Base-by-base conservation (phyloP, 2,113 vertebrate species). In the Aldabrachelys gigantea region DNA sequence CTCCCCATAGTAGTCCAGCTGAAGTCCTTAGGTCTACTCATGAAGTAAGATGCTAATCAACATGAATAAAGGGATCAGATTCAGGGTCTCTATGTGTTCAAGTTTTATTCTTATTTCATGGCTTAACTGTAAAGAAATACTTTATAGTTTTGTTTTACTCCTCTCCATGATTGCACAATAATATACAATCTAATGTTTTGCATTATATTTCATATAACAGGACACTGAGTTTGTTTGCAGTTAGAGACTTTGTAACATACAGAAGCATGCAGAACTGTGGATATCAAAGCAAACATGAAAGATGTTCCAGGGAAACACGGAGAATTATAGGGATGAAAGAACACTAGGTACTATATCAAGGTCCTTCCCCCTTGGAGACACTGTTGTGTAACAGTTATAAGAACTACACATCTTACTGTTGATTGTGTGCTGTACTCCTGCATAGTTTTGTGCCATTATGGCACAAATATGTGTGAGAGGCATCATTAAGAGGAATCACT, bases 191-290 rank as follows among this genome's bases (percentile, higher is more conserved):
- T 2, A 44, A 80, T 56, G 17, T 53, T 92, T 83, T 72, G 0
- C 12, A 41, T 59, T 69, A 5, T 7, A 79, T 90, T 49, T 75
- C n/a, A 6, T 49, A 11, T 2, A 56, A 49, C 8, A 85, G 5
- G 4, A 41, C 62, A 88, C 21, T 29, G 14, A 10, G 1, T 53
- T 83, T 38, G 7, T 62, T 85, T 81, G 21, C 2, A 76, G 2
- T 65, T 57, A 13, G 6, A 69, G 4, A 52, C 62, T 81, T 88
- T 56, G 0, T 85, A 52, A 24, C 14, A 52, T 82, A 80, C 76
- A 13, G 53, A 92, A 69, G 54, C 1, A 24, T 5, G 2, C 1
- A 17, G 21, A 56, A 1, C 0, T 89, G 5, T 82, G 4, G 25
- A 83, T 94, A 86, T 29, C 87, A 82, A 31, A 91, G 14, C 4